Evolutionary conservation across 2,888 invertebrate genomes (phyloP).

Genomic region (Myopa testacea): DNA sequence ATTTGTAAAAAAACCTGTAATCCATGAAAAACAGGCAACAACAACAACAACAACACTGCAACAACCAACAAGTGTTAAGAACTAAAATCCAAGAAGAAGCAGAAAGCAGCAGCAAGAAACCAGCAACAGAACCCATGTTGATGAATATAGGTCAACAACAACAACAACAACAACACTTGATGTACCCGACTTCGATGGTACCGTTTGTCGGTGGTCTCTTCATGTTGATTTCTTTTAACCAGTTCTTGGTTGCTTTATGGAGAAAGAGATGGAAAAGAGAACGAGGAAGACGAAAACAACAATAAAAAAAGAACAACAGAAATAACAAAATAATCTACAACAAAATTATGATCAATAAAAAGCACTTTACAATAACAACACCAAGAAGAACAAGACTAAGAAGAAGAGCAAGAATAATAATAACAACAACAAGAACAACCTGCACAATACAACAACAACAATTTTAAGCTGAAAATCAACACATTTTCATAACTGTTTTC

Average conservation of each 20-base stretch:
- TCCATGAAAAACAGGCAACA: conserved; percentile 20
- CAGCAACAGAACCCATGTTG: too few species aligned
- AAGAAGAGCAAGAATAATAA: neutral
- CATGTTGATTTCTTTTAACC: too few species aligned
- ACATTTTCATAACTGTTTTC: too few species aligned
- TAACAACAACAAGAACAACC: neutral
- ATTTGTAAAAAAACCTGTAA: conserved; percentile 26
- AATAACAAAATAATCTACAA: neutral
- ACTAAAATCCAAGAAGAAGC: too few species aligned
- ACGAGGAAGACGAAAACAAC: conserved; percentile 7
- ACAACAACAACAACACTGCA: neutral
- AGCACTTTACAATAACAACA: neutral
- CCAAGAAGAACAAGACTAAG: conserved; percentile 4
- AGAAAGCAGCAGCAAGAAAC: too few species aligned
- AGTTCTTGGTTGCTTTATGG: too few species aligned
- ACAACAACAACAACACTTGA: neutral
- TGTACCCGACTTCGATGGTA: too few species aligned
- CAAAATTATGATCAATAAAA: neutral
- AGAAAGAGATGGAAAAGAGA: too few species aligned
- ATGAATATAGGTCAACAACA: conserved; percentile 18
- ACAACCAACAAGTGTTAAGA: neutral
- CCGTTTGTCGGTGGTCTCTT: too few species aligned
- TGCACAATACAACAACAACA: neutral
- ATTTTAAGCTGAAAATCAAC: neutral
- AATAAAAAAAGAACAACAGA: conserved; percentile 10